Conservation (phyloP, 2,888 invertebrate species). For the Aleiodes leptofemur region DNA sequence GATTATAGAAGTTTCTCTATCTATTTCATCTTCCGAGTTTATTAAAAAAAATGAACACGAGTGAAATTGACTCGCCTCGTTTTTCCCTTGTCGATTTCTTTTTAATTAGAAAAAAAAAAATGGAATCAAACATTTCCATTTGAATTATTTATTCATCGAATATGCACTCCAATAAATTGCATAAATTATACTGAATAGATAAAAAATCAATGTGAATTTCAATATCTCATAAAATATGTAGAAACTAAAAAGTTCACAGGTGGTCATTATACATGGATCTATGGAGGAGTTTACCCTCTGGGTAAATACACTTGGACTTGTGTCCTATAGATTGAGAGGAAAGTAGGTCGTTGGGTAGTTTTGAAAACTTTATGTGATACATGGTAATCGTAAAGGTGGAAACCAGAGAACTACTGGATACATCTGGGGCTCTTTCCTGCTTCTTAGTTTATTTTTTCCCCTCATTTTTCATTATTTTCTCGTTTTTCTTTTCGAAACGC, state of each 20-base stretch:
- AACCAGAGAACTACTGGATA: slow-evolving; percentile 26
- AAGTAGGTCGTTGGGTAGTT: slow-evolving; percentile 60
- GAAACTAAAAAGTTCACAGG: slow-evolving; percentile 17
- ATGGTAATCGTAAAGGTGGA: slow-evolving; percentile 35
- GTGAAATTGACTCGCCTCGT: too few relatives aligned
- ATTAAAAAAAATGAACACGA: too few relatives aligned
- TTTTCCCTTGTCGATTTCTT: too few relatives aligned
- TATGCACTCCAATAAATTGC: neutral
- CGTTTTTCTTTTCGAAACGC: neutral
- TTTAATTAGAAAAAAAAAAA: too few relatives aligned
- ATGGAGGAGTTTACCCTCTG: slow-evolving; percentile 39
- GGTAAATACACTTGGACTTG: slow-evolving; percentile 52
- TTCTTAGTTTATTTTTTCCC: neutral
- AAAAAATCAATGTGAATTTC: neutral
- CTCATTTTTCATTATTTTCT: too few relatives aligned
- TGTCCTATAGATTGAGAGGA: slow-evolving; percentile 46
- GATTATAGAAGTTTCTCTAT: too few relatives aligned
- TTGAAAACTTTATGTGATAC: slow-evolving; percentile 64
- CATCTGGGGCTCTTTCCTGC: slow-evolving; percentile 25
- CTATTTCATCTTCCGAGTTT: too few relatives aligned
- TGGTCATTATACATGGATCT: slow-evolving; percentile 8
- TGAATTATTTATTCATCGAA: neutral
- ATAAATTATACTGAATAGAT: neutral
- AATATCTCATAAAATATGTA: slow-evolving; percentile 15
- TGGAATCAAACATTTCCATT: too few relatives aligned